A percentile compares a stretch with the other conserved stretches of the same genome.
Evolutionary conservation across 2,888 invertebrate species (phyloP).

Genomic region (Opisthograptis luteolata): DNA sequence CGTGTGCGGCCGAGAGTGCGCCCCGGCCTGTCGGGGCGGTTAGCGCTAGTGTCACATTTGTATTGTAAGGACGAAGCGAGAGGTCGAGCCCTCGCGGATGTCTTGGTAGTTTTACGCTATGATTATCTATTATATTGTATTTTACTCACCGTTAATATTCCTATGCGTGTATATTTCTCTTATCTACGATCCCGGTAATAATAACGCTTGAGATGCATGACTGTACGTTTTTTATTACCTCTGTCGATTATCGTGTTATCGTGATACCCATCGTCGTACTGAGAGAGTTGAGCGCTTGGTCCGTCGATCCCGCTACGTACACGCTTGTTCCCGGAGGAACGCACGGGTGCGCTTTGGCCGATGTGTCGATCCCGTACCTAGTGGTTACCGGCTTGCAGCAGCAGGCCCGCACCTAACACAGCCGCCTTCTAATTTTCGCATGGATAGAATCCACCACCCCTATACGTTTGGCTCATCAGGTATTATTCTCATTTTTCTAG

Average conservation of each 20-base stretch:
- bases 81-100: slow-evolving; percentile 75
- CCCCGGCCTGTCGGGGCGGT: slow-evolving; percentile 79
- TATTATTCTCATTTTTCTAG: slow-evolving; percentile 82
- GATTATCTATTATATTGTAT: slow-evolving; percentile 75
- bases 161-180: slow-evolving; percentile 84
- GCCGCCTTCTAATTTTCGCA: slow-evolving; percentile 83
- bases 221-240: slow-evolving; percentile 90
- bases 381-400: slow-evolving; percentile 78
- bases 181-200: slow-evolving; percentile 91
- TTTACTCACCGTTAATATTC: slow-evolving; percentile 79
- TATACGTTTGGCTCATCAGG: slow-evolving; percentile 84
- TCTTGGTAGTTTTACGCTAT: slow-evolving; percentile 82
- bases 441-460: slow-evolving; percentile 82
- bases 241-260: slow-evolving; percentile 77
- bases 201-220: slow-evolving; percentile 95
- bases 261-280: slow-evolving; percentile 76
- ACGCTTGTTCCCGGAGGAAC: slow-evolving; percentile 80
- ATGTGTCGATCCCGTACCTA: slow-evolving; percentile 76
- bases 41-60: slow-evolving; percentile 83
- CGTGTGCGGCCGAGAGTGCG: slow-evolving; percentile 70
- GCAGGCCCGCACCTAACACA: slow-evolving; percentile 82
- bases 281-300: slow-evolving; percentile 81
- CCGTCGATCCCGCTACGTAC: slow-evolving; percentile 83
- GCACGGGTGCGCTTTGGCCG: slow-evolving; percentile 82
- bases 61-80: slow-evolving; percentile 83